Conservation (phyloP, 1,140 invertebrate genomes). For the Elymnias hypermnestra region DNA sequence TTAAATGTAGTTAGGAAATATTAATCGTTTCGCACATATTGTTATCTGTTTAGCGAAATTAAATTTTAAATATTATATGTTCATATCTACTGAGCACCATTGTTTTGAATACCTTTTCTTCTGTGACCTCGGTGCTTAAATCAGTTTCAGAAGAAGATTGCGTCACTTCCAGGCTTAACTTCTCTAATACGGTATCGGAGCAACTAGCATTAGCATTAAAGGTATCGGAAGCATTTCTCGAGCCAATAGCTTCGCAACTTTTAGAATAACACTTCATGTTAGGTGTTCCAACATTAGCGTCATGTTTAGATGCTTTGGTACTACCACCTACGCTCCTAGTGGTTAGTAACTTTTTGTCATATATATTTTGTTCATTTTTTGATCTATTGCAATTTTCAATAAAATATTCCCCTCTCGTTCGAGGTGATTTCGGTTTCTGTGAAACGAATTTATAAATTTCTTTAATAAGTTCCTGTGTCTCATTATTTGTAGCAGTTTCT, state of each 20-base stretch:
- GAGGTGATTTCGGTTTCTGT: constrained; percentile 29
- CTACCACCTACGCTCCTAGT: constrained; percentile 44
- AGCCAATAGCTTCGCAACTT: constrained; percentile 58
- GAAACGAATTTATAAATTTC: constrained; percentile 59
- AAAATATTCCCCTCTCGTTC: neutral
- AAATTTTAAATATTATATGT: no score
- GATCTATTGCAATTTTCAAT: neutral
- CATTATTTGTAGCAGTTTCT: constrained; percentile 23
- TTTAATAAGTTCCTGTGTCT: constrained; percentile 58
- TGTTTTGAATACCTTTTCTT: constrained; percentile 42
- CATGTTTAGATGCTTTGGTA: constrained; percentile 35
- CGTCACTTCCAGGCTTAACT: constrained; percentile 43
- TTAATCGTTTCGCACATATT: no score
- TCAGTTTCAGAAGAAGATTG: constrained; percentile 37
- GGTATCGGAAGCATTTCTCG: constrained; percentile 27
- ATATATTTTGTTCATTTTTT: constrained; percentile 17
- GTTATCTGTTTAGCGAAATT: no score
- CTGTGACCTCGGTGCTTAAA: constrained; percentile 20
- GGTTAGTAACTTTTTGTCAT: constrained; percentile 29
- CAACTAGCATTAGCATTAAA: constrained; percentile 41
- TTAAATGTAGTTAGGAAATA: neutral
- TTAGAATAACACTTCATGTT: constrained; percentile 52
- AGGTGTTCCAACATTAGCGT: constrained; percentile 49
- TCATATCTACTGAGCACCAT: no score
- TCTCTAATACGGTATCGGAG: constrained; percentile 56